These are phyloP conservation scores for Cheilosia grossa DNA, from an alignment of 2,888 invertebrate species.

Conservation along the genomic window DNA sequence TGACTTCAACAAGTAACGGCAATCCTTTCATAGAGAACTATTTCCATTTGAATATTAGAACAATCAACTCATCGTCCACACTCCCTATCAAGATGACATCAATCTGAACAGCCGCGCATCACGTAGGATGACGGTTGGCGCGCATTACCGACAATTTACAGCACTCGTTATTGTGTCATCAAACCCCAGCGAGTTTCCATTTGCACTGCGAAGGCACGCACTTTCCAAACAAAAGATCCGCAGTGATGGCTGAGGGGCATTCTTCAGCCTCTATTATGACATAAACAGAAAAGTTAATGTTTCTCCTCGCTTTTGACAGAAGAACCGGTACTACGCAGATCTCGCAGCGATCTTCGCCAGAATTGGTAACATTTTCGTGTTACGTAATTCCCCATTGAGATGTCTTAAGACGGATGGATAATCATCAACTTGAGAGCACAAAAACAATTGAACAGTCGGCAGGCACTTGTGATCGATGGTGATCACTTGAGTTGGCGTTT, in stretches of 20 bases:
- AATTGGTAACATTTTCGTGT: constrained; percentile 31
- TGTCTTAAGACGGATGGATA: constrained; percentile 6
- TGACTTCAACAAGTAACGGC: neutral
- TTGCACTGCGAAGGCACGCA: constrained; percentile 1
- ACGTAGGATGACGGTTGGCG: constrained; percentile 40
- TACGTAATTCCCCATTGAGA: constrained; percentile 25
- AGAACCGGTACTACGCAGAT: constrained; percentile 7
- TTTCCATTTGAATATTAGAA: constrained; percentile 25
- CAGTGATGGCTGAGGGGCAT: neutral
- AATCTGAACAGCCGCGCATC: constrained; percentile 35
- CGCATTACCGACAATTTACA: constrained; percentile 37
- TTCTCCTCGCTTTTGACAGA: neutral
- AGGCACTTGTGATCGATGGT: constrained; percentile 20
- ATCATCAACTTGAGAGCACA: constrained; percentile 6
- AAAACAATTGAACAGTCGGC: constrained; percentile 16
- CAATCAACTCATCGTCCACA: constrained; percentile 23
- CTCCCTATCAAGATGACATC: constrained; percentile 50
- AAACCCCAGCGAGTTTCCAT: constrained; percentile 2
- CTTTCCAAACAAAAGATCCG: neutral
- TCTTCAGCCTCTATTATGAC: constrained; percentile 25
- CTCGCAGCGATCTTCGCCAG: constrained; percentile 14
- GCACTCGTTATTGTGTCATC: constrained; percentile 27
- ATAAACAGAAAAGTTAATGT: neutral
- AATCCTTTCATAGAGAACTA: neutral
- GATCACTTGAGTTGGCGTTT: neutral